Base-by-base conservation (phyloP, 2,888 invertebrate species). In the Drosophila sordidapex region DNA sequence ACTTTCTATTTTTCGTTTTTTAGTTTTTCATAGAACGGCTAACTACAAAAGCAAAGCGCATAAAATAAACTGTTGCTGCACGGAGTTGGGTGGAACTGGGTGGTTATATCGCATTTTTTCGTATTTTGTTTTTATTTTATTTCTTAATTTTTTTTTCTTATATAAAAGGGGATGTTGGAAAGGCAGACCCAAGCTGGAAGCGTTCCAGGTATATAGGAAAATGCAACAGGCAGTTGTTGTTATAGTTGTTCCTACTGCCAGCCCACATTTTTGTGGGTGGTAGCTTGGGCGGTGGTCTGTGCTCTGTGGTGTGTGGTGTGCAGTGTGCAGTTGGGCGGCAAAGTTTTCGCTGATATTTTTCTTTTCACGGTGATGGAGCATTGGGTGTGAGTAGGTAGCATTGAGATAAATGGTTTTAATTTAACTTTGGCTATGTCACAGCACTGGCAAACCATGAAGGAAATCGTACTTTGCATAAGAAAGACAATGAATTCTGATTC, bases 201-300 rank as follows among this genome's bases (percentile, higher is more conserved):
- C 53, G 21, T 76, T 82, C 66, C 76, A 74, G 77, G 76, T 74
- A 84, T 54, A 88, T 88, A 88, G 85, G 74, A 80, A 80, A 87
- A 74, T 89, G 85, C 85, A 86, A 86, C 85, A 86, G 85, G 85
- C 85, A 87, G 82, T 87, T 84, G 84, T 79, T 85, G 82, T 73
- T 83, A 65, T 75, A 77, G 73, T 68, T 79, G 74, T 72, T 68
- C 56, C 54, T 56, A 52, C 35, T 49, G 70, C 38, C 31, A 54
- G 43, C 25, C 70, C 59, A 38, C 59, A 38, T 56, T 71, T 48
- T 52, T 52, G 58, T 65, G 62, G 69, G 70, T 56, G 65, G 48
- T 53, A 35, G 63, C 46, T 61, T 53, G 38, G 70, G 38, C 13
- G 25, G 54, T 53, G 27, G 27, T n/a, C 6, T 25, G 35, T 36